These are phyloP conservation scores for Hippocampus guttulatus DNA, from an alignment of 2,113 vertebrate species.

Conservation along the genomic window DNA sequence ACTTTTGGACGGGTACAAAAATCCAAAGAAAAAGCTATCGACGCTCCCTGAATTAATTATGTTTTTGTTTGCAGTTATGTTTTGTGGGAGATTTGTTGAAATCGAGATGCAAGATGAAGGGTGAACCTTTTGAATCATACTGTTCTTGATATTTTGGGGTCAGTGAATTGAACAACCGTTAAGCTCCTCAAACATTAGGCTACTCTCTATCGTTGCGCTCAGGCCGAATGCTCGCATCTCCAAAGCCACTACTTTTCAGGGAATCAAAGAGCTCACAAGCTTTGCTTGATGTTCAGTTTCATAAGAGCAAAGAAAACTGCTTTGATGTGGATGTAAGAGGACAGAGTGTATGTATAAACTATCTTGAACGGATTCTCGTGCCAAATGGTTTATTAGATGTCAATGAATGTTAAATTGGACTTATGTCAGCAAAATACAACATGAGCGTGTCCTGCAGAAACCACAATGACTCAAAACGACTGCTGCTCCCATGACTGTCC, in stretches of 20 bases:
- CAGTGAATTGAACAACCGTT: no score
- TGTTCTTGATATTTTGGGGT: no score
- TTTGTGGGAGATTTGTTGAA: neutral
- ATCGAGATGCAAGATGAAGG: neutral
- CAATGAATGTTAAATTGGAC: conserved; percentile 31
- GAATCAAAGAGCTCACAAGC: neutral
- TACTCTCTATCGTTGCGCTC: no score
- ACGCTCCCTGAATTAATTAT: neutral
- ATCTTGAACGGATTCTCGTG: conserved; percentile 9
- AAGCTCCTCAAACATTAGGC: no score
- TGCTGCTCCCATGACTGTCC: conserved; percentile 30
- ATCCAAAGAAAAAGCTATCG: neutral
- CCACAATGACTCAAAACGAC: conserved; percentile 45
- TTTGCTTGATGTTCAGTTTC: neutral
- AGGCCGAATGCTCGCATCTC: no score
- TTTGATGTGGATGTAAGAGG: conserved; percentile 1
- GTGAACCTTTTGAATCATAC: neutral
- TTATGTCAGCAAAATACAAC: conserved; percentile 38
- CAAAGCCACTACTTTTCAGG: no score
- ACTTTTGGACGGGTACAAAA: neutral
- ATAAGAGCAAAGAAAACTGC: neutral
- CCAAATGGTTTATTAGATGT: conserved; percentile 21
- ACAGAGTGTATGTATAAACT: neutral
- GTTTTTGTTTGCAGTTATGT: neutral
- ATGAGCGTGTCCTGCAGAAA: conserved; percentile 48